Evolutionary conservation across 2,797 vertebrate genomes (phyloP).

Genomic region (Sebastolobus altivelis): DNA sequence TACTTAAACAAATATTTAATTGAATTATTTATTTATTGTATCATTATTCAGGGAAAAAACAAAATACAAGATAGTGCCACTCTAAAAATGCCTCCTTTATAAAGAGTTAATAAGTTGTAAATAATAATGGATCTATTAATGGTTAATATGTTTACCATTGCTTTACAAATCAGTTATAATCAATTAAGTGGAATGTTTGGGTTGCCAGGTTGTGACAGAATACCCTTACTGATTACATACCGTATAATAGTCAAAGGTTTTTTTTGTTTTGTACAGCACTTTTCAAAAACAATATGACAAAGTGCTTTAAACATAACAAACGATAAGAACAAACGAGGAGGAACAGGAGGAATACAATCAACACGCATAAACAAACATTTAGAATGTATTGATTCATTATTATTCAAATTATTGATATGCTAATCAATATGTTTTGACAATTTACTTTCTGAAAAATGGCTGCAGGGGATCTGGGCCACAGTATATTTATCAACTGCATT

Average conservation of each 20-base stretch:
- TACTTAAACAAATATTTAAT: too few species aligned
- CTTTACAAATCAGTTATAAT: background rate
- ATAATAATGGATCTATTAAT: background rate
- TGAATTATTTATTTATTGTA: background rate
- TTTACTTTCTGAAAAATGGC: background rate
- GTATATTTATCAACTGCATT: background rate
- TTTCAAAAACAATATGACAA: background rate
- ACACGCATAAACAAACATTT: background rate
- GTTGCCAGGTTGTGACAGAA: background rate
- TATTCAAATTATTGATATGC: background rate
- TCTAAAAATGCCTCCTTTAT: background rate
- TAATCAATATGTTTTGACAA: background rate
- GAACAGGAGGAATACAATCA: background rate
- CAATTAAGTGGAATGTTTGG: background rate
- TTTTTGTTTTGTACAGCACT: background rate
- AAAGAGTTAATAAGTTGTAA: background rate
- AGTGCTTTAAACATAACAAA: background rate
- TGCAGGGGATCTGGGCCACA: background rate
- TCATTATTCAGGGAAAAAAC: too few species aligned
- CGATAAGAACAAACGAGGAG: background rate
- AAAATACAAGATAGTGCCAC: background rate
- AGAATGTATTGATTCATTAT: background rate
- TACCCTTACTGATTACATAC: background rate
- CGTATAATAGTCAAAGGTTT: too few species aligned
- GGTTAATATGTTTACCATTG: background rate